phyloP scores from a whole-genome alignment of 2,113 vertebrate genomes.

The Dicaeum eximium region DNA sequence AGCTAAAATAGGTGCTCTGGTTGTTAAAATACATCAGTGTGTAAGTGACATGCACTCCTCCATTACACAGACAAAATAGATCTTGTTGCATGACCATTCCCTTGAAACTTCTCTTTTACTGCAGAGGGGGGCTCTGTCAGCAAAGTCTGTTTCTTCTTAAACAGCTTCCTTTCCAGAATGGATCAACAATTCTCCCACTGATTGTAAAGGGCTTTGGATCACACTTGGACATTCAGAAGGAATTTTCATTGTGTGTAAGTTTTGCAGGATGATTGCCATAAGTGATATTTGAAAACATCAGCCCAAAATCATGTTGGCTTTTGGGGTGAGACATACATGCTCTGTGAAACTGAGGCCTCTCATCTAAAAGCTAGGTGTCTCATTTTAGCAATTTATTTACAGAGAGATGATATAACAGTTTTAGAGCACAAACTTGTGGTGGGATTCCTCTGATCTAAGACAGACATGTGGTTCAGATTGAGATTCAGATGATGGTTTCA shows the following conservation, averaged over 20 bases:
- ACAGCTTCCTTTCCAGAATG: neutral
- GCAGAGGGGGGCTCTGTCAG: neutral
- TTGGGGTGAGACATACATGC: neutral
- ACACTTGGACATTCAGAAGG: neutral
- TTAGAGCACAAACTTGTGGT: neutral
- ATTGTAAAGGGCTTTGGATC: neutral
- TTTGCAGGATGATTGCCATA: neutral
- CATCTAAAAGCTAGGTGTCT: neutral
- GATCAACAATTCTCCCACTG: neutral
- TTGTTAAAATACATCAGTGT: neutral
- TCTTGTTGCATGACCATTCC: neutral
- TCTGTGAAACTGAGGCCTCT: neutral
- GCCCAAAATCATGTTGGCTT: neutral
- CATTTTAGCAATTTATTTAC: neutral
- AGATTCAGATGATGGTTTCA: neutral
- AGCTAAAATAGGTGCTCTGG: neutral
- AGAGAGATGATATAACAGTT: neutral
- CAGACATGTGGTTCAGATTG: neutral
- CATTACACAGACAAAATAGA: neutral
- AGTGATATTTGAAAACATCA: neutral
- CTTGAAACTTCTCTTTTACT: neutral
- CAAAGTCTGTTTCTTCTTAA: neutral
- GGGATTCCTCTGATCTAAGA: neutral
- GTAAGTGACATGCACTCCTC: neutral
- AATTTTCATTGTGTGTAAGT: neutral